Evolutionary conservation across 2,113 vertebrate genomes (phyloP), one percentile per base, ranked within the genome.

Genomic region (Hipposideros armiger): DNA sequence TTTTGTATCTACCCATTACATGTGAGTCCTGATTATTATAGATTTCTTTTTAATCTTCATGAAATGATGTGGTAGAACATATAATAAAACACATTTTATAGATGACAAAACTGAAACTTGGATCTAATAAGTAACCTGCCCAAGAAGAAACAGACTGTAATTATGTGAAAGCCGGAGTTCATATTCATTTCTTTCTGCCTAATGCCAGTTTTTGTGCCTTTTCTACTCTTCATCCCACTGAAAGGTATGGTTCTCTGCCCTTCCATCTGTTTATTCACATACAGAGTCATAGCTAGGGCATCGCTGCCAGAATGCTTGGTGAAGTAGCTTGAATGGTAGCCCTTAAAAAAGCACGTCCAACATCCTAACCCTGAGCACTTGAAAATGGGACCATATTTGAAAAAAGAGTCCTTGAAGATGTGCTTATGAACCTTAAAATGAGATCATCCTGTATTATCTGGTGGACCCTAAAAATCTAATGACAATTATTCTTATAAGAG

Each of bases 201-300:
- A 40, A 40, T 1, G 30, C 15, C 4, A 30, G 32, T 4, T 13
- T 3, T 42, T 36, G 13, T 24, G 11, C 2, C 3, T 80, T 88
- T 26, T 88, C 45, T 80, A 28, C 11, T 22, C 3, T 54, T 4
- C 2, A 26, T 69, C 9, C 15, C 9, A 88, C 11, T 11, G 40
- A n/a, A 19, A 90, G 0, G 0, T 30, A 2, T 8, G 3, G 42
- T 42, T 10, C 24, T 58, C 22, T 32, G 7, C 5, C 13, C 3
- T 14, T 90, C 16, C 47, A 22, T 60, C 3, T 45, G 70, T 60
- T 40, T 66, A 54, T 54, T 73, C 50, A 72, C 9, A 30, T 17
- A 28, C 1, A 40, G 24, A 20, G 0, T 56, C 32, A 17, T 4
- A 72, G 30, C 6, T 47, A 93, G 2, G 20, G 7, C 11, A 16